A percentile compares a stretch with the other conserved stretches of the same genome.
These are phyloP conservation scores for Planococcus citri DNA, from an alignment of 1,140 invertebrate species.

Conservation along the genomic window DNA sequence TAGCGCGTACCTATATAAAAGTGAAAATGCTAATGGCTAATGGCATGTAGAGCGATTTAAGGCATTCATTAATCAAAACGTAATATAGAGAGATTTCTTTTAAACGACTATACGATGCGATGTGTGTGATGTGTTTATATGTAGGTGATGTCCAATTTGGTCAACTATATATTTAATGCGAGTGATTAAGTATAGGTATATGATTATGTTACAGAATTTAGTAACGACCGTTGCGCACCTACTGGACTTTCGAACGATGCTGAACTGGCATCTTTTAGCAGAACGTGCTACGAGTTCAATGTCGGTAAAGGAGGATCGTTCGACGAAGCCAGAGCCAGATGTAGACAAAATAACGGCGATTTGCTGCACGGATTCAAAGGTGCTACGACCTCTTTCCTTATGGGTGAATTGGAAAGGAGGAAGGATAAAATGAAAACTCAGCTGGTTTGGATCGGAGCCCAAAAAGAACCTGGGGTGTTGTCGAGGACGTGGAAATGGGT, in stretches of 20 bases:
- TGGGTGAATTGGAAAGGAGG: slow-evolving; percentile 64
- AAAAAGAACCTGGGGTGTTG: slow-evolving; percentile 69
- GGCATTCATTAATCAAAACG: background rate
- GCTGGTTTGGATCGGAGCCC: slow-evolving; percentile 80
- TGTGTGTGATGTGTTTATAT: background rate
- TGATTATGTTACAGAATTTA: slow-evolving; percentile 49
- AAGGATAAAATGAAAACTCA: slow-evolving; percentile 68
- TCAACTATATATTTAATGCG: too few species aligned
- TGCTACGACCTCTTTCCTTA: slow-evolving; percentile 46
- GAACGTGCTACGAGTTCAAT: slow-evolving; percentile 80
- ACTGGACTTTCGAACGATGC: slow-evolving; percentile 53
- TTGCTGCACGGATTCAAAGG: slow-evolving; percentile 55
- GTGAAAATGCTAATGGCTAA: background rate
- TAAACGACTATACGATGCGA: background rate
- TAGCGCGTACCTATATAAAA: background rate
- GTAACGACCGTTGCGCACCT: slow-evolving; percentile 60
- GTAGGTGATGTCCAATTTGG: background rate
- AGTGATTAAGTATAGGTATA: too few species aligned
- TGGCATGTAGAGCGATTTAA: too few species aligned
- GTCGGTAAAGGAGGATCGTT: slow-evolving; percentile 67
- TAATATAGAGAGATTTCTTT: background rate
- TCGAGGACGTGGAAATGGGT: slow-evolving; percentile 82
- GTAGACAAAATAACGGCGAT: slow-evolving; percentile 61
- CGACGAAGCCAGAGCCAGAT: slow-evolving; percentile 59
- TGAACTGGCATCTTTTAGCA: slow-evolving; percentile 62